Percentiles rank a stretch among this genome's conserved stretches.
phyloP scores from a whole-genome alignment of 2,113 vertebrate genomes.

The Gulo gulo region DNA sequence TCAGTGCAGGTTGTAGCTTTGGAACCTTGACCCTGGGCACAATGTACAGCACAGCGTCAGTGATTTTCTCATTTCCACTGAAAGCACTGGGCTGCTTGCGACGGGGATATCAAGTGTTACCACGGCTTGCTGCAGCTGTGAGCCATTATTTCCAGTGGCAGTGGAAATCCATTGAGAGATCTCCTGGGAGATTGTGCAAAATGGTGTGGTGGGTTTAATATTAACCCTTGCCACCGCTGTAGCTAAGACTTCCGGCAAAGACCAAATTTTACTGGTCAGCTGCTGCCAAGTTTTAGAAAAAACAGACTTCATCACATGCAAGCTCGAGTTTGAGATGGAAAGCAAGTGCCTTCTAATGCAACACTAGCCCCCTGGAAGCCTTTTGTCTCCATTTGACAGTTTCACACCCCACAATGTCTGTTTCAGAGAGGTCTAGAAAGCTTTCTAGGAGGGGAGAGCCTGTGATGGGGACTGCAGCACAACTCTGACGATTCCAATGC shows the following conservation, averaged over 20 bases:
- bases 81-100: constrained; percentile 71
- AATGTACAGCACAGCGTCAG: constrained; percentile 2
- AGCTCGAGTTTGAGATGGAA: constrained; percentile 27
- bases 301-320: constrained; percentile 53
- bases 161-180: constrained; percentile 82
- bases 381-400: constrained; percentile 69
- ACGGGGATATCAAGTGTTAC: constrained; percentile 82
- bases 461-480: constrained; percentile 18
- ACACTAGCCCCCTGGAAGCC: constrained; percentile 48
- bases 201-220: constrained; percentile 83
- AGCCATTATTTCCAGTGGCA: constrained; percentile 86
- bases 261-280: constrained; percentile 77
- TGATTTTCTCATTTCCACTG: constrained; percentile 76
- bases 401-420: constrained; percentile 73
- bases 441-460: constrained; percentile 12
- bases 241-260: constrained; percentile 81
- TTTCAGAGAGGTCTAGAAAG: constrained; percentile 53
- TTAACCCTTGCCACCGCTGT: constrained; percentile 84
- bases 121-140: constrained; percentile 80
- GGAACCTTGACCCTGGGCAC: constrained; percentile 64
- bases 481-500: not conserved
- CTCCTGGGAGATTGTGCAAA: constrained; percentile 80
- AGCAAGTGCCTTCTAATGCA: constrained; percentile 55
- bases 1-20: constrained; percentile 50
- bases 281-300: constrained; percentile 78